Percentiles rank a stretch among this genome's conserved stretches.
phyloP scores from a whole-genome alignment of 2,888 invertebrate genomes.

The Crematogaster levior region DNA sequence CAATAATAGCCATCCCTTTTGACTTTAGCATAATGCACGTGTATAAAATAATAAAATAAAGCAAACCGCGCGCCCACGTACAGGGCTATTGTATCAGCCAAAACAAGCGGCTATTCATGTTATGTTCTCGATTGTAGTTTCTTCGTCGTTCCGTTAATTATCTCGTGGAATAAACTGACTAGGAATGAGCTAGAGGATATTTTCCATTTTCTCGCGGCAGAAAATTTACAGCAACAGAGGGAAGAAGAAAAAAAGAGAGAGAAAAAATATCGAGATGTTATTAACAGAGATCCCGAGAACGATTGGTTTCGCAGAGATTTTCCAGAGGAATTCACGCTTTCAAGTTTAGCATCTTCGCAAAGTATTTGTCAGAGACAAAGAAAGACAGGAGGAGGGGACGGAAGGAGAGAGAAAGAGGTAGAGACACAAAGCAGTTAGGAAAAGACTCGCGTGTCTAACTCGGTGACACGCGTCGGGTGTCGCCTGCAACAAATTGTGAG shows the following conservation, averaged over 20 bases:
- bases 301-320: slow-evolving; percentile 8
- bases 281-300: neutral
- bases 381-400: neutral
- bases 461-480: slow-evolving; percentile 67
- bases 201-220: neutral
- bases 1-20: neutral
- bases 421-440: slow-evolving; percentile 9
- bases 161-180: neutral
- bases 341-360: slow-evolving; percentile 2
- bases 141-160: slow-evolving; percentile 3
- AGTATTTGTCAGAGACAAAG: neutral
- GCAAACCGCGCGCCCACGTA: neutral
- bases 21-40: slow-evolving; percentile 3
- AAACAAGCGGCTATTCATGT: slow-evolving; percentile 25
- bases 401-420: neutral
- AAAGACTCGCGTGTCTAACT: slow-evolving; percentile 55
- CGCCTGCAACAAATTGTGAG: slow-evolving; percentile 74
- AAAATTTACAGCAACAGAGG: neutral
- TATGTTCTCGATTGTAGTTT: neutral
- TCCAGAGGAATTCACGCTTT: neutral
- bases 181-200: neutral
- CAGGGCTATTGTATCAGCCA: neutral
- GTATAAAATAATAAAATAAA: slow-evolving; percentile 9
- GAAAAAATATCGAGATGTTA: neutral
- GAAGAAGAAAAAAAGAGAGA: no score